These are phyloP conservation scores for Loripinus fragilis DNA, from an alignment of 2,888 invertebrate species.

Conservation along the genomic window DNA sequence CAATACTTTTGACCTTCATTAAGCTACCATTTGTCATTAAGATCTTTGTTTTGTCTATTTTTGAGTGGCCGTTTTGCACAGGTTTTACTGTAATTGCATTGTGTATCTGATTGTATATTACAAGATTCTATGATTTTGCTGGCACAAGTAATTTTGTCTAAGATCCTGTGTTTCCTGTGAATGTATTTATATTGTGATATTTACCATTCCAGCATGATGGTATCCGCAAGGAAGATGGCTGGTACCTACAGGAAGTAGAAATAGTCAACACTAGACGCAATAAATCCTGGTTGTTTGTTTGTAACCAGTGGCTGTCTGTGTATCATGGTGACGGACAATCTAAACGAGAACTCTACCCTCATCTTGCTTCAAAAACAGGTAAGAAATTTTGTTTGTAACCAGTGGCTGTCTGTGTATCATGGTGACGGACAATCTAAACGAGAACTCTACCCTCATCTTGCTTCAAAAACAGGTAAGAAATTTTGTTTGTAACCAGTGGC, in stretches of 20 bases:
- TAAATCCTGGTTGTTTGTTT: constrained; percentile 81
- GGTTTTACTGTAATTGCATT: too few species aligned
- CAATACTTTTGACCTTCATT: too few species aligned
- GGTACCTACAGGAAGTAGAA: constrained; percentile 82
- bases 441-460: constrained; percentile 78
- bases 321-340: constrained; percentile 81
- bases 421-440: constrained; percentile 80
- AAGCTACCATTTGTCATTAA: too few species aligned
- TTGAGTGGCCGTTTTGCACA: too few species aligned
- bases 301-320: constrained; percentile 83
- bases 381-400: constrained; percentile 77
- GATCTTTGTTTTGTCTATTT: too few species aligned
- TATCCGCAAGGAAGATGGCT: constrained; percentile 80
- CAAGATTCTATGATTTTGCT: too few species aligned
- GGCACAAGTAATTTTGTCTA: too few species aligned
- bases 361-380: constrained; percentile 81
- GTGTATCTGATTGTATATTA: too few species aligned
- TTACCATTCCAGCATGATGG: constrained; percentile 81
- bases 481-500: too few species aligned
- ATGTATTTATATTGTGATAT: too few species aligned
- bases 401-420: constrained; percentile 83
- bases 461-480: constrained; percentile 81
- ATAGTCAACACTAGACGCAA: constrained; percentile 79
- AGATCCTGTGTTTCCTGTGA: too few species aligned
- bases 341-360: constrained; percentile 78